Conservation (phyloP, 1,140 invertebrate genomes). For the Ylistrum balloti region DNA sequence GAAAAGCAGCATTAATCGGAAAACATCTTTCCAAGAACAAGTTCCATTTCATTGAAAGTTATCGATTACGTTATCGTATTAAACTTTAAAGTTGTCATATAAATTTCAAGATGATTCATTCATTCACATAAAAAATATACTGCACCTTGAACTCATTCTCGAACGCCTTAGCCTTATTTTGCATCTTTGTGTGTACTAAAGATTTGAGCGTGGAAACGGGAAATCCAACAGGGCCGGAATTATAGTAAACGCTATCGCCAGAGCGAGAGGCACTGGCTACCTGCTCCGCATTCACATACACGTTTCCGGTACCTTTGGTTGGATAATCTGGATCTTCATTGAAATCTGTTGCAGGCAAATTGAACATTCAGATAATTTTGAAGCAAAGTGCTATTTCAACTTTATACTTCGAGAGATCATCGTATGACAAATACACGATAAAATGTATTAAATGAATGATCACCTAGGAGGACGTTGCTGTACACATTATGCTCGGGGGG, state of each 20-base stretch:
- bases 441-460: not conserved
- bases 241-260: not conserved
- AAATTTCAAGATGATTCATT: not conserved
- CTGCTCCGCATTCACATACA: not conserved
- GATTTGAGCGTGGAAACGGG: not conserved
- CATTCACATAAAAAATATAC: not conserved
- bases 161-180: conserved; percentile 25
- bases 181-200: not conserved
- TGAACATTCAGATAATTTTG: too few relatives aligned
- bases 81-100: not conserved
- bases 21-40: not conserved
- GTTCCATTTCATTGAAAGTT: too few relatives aligned
- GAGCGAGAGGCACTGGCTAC: not conserved
- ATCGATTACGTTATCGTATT: too few relatives aligned
- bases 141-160: not conserved
- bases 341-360: not conserved
- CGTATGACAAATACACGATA: not conserved
- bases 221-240: not conserved
- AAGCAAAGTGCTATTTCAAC: not conserved
- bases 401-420: not conserved
- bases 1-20: not conserved
- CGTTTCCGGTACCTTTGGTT: not conserved
- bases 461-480: not conserved
- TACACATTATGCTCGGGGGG: not conserved
- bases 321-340: not conserved